Conservation (phyloP, 2,888 invertebrate genomes). For the Leptopilina myrica region DNA sequence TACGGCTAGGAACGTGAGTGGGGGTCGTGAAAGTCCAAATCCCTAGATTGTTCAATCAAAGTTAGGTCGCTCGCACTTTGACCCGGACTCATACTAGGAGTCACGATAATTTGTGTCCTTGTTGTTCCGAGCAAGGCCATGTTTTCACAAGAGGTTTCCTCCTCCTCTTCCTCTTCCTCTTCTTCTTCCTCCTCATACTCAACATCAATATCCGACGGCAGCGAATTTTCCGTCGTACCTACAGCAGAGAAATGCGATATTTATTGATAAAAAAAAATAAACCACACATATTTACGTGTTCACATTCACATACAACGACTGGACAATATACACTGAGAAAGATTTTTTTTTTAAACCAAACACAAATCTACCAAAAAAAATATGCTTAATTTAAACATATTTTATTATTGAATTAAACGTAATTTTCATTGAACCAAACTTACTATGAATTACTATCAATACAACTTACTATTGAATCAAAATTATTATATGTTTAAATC, state of each 20-base stretch:
- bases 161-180: slow-evolving; percentile 67
- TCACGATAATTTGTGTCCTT: slow-evolving; percentile 65
- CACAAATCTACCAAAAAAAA: too few species aligned
- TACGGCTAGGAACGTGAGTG: slow-evolving; percentile 57
- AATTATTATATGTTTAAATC: too few species aligned
- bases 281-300: too few species aligned
- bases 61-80: slow-evolving; percentile 60
- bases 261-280: slow-evolving; percentile 21
- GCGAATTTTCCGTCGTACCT: slow-evolving; percentile 63
- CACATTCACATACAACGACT: too few species aligned
- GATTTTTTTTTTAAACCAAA: too few species aligned
- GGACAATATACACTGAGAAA: too few species aligned
- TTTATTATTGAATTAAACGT: too few species aligned
- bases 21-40: slow-evolving; percentile 58
- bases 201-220: slow-evolving; percentile 67
- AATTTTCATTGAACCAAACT: too few species aligned
- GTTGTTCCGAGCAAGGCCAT: slow-evolving; percentile 79
- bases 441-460: too few species aligned
- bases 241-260: slow-evolving; percentile 37
- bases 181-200: slow-evolving; percentile 76
- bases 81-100: slow-evolving; percentile 62
- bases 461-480: too few species aligned
- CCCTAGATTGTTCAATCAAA: slow-evolving; percentile 57
- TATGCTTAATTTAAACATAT: too few species aligned
- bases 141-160: slow-evolving; percentile 77